Conservation (phyloP, 1,140 invertebrate genomes). For the Cydia amplana region DNA sequence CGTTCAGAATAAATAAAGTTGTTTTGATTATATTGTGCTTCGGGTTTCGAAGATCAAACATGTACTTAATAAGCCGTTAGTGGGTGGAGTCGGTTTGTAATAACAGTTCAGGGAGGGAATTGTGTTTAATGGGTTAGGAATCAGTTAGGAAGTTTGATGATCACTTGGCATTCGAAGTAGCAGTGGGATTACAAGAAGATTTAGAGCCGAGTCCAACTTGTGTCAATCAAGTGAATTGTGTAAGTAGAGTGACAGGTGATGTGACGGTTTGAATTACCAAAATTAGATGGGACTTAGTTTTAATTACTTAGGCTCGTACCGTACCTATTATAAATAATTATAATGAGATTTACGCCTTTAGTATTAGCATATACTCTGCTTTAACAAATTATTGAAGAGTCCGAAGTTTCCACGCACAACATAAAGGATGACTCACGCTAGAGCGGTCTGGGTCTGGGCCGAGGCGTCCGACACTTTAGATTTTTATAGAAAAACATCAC, state of each 20-base stretch:
- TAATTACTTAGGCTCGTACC: no score
- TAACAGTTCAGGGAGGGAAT: neutral
- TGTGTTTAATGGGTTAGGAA: neutral
- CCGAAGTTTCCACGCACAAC: no score
- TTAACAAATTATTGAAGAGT: no score
- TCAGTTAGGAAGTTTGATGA: neutral
- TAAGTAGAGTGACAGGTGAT: no score
- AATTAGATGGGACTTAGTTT: neutral
- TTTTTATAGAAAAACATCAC: no score
- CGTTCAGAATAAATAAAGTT: conserved; percentile 13
- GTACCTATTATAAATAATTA: no score
- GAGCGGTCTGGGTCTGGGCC: no score
- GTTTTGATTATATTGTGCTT: conserved; percentile 11
- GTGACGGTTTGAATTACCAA: neutral
- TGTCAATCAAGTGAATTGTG: neutral
- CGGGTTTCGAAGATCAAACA: conserved; percentile 1
- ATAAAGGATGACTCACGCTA: no score
- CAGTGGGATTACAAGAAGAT: neutral
- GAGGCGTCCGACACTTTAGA: no score
- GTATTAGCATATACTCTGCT: no score
- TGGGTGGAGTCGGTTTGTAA: neutral
- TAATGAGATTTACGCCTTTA: no score
- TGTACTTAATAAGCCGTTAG: neutral
- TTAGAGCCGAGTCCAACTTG: neutral
- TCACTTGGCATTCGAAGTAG: neutral